phyloP scores from a whole-genome alignment of 2,113 vertebrate genomes.

The Corythornis vintsioides region DNA sequence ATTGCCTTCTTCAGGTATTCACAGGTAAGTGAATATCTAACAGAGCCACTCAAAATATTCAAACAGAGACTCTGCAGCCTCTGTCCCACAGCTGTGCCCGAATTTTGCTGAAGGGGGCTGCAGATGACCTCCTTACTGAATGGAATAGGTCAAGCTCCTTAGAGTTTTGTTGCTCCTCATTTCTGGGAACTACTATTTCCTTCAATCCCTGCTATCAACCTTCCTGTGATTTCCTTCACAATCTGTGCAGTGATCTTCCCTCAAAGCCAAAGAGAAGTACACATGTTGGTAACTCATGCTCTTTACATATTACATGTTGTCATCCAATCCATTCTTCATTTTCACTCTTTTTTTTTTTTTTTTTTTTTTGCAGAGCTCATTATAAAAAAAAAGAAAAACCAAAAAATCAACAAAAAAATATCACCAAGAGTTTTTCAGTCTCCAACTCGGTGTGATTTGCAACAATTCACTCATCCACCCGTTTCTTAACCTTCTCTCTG shows the following conservation, averaged over 20 bases:
- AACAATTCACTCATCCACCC: neutral
- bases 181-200: neutral
- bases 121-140: fast-evolving
- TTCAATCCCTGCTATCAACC: neutral
- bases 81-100: neutral
- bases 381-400: neutral
- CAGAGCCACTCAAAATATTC: neutral
- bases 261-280: neutral
- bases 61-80: neutral
- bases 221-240: neutral
- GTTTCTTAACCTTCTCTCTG: neutral
- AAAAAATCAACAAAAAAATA: no score
- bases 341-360: neutral
- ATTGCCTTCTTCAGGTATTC: neutral
- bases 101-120: neutral
- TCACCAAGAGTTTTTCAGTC: neutral
- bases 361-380: neutral
- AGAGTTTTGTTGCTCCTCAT: neutral
- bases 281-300: neutral
- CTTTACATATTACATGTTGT: neutral
- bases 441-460: neutral
- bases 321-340: neutral
- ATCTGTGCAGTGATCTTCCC: neutral
- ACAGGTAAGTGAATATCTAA: neutral
- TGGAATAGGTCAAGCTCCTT: neutral